A percentile compares a stretch with the other conserved stretches of the same genome.
These are phyloP conservation scores for Sycobia sp. DNA, from an alignment of 1,140 invertebrate genomes.

Conservation along the genomic window DNA sequence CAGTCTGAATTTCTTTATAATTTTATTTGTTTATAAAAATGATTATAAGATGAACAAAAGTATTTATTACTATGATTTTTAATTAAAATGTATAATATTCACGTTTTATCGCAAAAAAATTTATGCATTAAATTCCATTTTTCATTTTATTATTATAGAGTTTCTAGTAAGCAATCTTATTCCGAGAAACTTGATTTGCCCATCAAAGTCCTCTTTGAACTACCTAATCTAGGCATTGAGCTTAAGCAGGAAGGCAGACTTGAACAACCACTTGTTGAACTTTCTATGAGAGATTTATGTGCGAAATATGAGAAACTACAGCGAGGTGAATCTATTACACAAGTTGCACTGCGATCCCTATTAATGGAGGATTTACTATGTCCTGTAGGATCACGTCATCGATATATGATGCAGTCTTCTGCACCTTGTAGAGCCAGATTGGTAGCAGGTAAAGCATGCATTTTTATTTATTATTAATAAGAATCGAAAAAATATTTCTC, in stretches of 20 bases:
- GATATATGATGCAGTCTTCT: constrained; percentile 80
- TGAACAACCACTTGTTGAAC: constrained; percentile 73
- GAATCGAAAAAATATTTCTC: neutral
- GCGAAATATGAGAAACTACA: constrained; percentile 74
- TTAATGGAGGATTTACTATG: constrained; percentile 87
- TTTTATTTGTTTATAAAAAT: too few species aligned
- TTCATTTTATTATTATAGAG: too few species aligned
- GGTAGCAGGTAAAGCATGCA: constrained; percentile 47
- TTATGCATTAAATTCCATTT: too few species aligned
- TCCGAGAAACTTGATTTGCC: constrained; percentile 55
- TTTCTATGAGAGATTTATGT: constrained; percentile 82
- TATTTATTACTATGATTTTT: too few species aligned
- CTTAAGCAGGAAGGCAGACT: constrained; percentile 71
- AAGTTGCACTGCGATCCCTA: constrained; percentile 80
- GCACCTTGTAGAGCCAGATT: constrained; percentile 53
- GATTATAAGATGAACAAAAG: too few species aligned
- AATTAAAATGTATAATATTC: too few species aligned
- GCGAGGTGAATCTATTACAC: constrained; percentile 70
- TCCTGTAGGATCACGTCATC: constrained; percentile 75
- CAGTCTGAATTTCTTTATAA: too few species aligned
- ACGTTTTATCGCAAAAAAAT: too few species aligned
- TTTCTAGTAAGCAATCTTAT: constrained; percentile 30
- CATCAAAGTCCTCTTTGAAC: constrained; percentile 70
- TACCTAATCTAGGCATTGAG: constrained; percentile 75
- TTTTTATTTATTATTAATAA: constrained; percentile 1